Evolutionary conservation across 2,797 vertebrate species (phyloP).

Genomic region (Microctenopoma lineatum): DNA sequence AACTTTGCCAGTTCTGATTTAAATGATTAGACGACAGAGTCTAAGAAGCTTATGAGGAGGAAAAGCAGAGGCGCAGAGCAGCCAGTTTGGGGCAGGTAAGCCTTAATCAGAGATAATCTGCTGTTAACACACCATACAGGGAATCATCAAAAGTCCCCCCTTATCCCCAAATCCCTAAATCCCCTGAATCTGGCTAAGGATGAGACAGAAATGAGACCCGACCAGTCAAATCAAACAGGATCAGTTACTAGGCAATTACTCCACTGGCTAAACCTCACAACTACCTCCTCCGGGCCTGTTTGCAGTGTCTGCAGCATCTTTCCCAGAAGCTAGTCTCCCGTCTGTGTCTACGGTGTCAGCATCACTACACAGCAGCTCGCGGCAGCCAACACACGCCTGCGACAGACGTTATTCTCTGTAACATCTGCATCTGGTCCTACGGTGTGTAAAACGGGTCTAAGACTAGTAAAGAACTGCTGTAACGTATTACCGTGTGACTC

Average conservation of each 20-base stretch:
- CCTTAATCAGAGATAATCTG: constrained; percentile 85
- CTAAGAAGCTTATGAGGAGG: constrained; percentile 80
- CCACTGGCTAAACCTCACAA: constrained; percentile 62
- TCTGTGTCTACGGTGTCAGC: constrained; percentile 52
- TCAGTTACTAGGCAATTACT: constrained; percentile 80
- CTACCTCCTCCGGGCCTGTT: constrained; percentile 59
- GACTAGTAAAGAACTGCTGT: not conserved
- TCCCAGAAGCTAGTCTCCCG: constrained; percentile 36
- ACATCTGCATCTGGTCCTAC: constrained; percentile 13
- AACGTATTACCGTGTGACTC: not conserved
- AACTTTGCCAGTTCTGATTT: constrained; percentile 76
- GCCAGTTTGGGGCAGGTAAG: constrained; percentile 79
- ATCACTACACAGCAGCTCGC: constrained; percentile 37
- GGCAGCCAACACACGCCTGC: constrained; percentile 27
- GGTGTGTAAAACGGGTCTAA: not conserved
- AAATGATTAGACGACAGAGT: constrained; percentile 77
- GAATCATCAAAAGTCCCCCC: constrained; percentile 78
- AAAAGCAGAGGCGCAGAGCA: constrained; percentile 76
- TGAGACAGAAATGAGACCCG: constrained; percentile 77
- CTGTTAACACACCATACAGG: constrained; percentile 83
- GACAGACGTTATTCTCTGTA: constrained; percentile 25
- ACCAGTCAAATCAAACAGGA: constrained; percentile 78
- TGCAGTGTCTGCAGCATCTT: constrained; percentile 48
- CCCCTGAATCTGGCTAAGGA: constrained; percentile 77
- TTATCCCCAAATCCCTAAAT: constrained; percentile 80